A percentile compares a stretch with the other conserved stretches of the same genome.
phyloP scores from a whole-genome alignment of 1,140 invertebrate genomes.

The Scaptomyza hsui region DNA sequence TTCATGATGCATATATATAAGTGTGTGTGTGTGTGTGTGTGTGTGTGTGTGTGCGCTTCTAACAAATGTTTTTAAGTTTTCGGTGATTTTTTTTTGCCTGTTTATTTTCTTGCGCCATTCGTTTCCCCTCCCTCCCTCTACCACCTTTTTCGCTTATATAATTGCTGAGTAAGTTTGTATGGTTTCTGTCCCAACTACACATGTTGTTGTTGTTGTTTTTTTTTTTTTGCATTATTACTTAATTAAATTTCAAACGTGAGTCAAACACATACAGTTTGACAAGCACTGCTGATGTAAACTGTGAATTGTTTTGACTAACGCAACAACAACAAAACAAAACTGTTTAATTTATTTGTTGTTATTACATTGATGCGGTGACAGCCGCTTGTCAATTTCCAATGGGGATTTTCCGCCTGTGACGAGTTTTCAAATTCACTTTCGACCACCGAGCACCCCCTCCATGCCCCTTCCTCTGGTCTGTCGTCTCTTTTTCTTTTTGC shows the following conservation, averaged over 20 bases:
- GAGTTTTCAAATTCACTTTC: constrained; percentile 7
- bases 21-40: not conserved
- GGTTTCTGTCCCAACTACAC: constrained; percentile 29
- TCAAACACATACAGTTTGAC: constrained; percentile 27
- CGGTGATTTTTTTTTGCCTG: constrained; percentile 9
- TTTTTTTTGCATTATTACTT: constrained; percentile 18
- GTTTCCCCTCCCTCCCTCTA: not conserved
- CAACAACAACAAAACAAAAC: not conserved
- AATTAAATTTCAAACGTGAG: constrained; percentile 32
- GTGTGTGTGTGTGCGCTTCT: not conserved
- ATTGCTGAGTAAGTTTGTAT: constrained; percentile 39
- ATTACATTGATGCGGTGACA: constrained; percentile 25
- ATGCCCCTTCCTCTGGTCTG: not conserved
- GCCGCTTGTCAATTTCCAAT: constrained; percentile 56
- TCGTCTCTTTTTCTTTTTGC: constrained; percentile 14
- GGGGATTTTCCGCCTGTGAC: constrained; percentile 57
- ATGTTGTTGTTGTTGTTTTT: not conserved
- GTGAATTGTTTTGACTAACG: constrained; percentile 20
- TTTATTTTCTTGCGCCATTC: constrained; percentile 28
- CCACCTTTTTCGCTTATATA: constrained; percentile 36
- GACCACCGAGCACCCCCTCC: not conserved
- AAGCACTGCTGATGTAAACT: constrained; percentile 10
- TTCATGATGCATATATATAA: constrained; percentile 49
- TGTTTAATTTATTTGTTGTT: constrained; percentile 8
- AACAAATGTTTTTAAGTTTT: constrained; percentile 21